A percentile compares a stretch with the other conserved stretches of the same genome.
Evolutionary conservation across 2,888 invertebrate species (phyloP).

Genomic region (Mantis religiosa): DNA sequence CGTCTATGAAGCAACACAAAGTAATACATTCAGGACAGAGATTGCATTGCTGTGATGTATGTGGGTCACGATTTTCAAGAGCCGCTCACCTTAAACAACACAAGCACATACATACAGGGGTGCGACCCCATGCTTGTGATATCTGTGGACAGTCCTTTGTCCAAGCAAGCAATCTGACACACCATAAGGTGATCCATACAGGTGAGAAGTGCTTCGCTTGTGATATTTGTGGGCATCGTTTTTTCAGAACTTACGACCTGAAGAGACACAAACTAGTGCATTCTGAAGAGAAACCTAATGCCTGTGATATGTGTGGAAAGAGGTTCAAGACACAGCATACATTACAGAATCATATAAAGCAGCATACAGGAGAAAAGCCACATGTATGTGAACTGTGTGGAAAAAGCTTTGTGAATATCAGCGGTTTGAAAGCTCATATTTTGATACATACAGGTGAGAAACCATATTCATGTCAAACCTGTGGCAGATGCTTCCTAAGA

Average conservation of each 20-base stretch:
- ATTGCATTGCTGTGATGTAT: not conserved
- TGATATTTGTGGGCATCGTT: not conserved
- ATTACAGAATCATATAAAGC: not conserved
- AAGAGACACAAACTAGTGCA: not conserved
- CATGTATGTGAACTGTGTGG: not conserved
- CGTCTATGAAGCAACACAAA: not conserved
- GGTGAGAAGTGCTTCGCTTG: not conserved
- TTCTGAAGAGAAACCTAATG: not conserved
- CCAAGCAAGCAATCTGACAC: slow-evolving; percentile 45
- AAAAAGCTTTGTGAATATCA: not conserved
- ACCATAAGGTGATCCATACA: not conserved
- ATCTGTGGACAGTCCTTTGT: slow-evolving; percentile 84
- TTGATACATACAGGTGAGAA: not conserved
- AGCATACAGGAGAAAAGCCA: not conserved
- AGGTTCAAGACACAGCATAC: not conserved
- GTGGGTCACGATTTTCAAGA: slow-evolving; percentile 44
- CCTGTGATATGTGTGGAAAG: not conserved
- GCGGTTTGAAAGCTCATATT: not conserved
- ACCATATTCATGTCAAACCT: not conserved
- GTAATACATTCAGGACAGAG: not conserved
- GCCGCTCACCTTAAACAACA: slow-evolving; percentile 77
- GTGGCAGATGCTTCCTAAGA: not conserved
- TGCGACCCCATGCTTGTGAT: slow-evolving; percentile 82
- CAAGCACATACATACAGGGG: slow-evolving; percentile 78
- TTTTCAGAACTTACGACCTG: not conserved